Evolutionary conservation across 2,888 invertebrate genomes (phyloP).

Genomic region (Chirona hameri): DNA sequence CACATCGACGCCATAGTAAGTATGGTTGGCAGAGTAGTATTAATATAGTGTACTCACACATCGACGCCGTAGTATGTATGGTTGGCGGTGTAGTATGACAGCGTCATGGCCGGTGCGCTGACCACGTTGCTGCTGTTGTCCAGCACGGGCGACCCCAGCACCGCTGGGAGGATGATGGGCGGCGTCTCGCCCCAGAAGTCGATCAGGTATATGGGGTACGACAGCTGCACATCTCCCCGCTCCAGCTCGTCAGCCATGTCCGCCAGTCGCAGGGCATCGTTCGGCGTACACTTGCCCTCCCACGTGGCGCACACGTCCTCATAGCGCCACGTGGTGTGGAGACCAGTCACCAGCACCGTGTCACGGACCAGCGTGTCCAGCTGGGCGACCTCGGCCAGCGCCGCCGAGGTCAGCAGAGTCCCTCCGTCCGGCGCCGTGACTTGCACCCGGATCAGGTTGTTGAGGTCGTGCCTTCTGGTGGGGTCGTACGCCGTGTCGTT

Average conservation of each 20-base stretch:
- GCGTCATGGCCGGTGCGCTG: slow-evolving; percentile 77
- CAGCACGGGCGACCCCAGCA: slow-evolving; percentile 53
- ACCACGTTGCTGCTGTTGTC: slow-evolving; percentile 68
- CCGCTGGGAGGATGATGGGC: slow-evolving; percentile 85
- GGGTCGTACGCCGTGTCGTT: slow-evolving; percentile 82
- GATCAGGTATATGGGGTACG: slow-evolving; percentile 85
- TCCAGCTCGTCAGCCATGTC: slow-evolving; percentile 80
- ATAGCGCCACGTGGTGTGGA: slow-evolving; percentile 62
- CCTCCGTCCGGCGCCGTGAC: slow-evolving; percentile 75
- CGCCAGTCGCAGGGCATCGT: slow-evolving; percentile 79
- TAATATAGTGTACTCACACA: too few relatives aligned
- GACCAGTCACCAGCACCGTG: slow-evolving; percentile 62
- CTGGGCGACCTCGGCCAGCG: slow-evolving; percentile 72
- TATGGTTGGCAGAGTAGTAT: too few relatives aligned
- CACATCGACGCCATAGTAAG: too few relatives aligned
- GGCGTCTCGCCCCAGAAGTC: slow-evolving; percentile 63
- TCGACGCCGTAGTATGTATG: too few relatives aligned
- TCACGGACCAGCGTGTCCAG: slow-evolving; percentile 70
- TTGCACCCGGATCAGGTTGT: slow-evolving; percentile 78
- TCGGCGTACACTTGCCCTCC: slow-evolving; percentile 76
- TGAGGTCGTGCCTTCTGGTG: slow-evolving; percentile 80
- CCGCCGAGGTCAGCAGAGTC: slow-evolving; percentile 69
- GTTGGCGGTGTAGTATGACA: slow-evolving; percentile 76
- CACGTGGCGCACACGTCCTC: slow-evolving; percentile 80
- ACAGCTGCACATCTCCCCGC: slow-evolving; percentile 68